Evolutionary conservation across 1,140 invertebrate species (phyloP).

Genomic region (Ostrea edulis): DNA sequence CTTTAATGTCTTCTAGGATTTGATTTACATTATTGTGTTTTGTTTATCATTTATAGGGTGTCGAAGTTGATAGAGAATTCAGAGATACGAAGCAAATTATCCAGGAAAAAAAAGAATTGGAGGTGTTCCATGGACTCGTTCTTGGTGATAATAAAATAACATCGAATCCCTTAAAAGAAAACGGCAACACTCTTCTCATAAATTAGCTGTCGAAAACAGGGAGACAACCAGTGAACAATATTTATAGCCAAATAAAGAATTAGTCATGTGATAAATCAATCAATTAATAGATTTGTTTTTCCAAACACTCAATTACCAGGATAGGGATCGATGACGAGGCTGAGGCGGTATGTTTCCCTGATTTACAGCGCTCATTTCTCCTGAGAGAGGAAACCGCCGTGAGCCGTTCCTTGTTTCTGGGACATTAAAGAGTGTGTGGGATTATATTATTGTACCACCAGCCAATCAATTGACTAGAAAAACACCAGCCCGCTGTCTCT

Average conservation of each 20-base stretch:
- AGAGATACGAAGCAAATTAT: conserved; percentile 52
- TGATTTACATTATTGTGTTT: too few relatives aligned
- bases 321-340: neutral
- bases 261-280: neutral
- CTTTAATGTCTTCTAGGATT: too few relatives aligned
- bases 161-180: conserved; percentile 51
- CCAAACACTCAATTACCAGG: neutral
- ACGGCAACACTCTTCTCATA: neutral
- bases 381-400: neutral
- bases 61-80: conserved; percentile 68
- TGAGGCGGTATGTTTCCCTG: neutral
- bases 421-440: neutral
- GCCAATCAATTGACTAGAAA: neutral
- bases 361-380: neutral
- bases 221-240: neutral
- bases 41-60: conserved; percentile 43
- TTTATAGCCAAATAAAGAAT: neutral
- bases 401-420: neutral
- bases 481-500: neutral
- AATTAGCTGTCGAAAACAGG: neutral
- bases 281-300: conserved; percentile 10
- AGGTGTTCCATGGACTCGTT: conserved; percentile 50
- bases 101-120: conserved; percentile 41
- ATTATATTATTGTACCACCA: too few relatives aligned
- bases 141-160: conserved; percentile 60